These are phyloP conservation scores for Steinernema feltiae DNA, from an alignment of 1,140 invertebrate species.

Conservation along the genomic window DNA sequence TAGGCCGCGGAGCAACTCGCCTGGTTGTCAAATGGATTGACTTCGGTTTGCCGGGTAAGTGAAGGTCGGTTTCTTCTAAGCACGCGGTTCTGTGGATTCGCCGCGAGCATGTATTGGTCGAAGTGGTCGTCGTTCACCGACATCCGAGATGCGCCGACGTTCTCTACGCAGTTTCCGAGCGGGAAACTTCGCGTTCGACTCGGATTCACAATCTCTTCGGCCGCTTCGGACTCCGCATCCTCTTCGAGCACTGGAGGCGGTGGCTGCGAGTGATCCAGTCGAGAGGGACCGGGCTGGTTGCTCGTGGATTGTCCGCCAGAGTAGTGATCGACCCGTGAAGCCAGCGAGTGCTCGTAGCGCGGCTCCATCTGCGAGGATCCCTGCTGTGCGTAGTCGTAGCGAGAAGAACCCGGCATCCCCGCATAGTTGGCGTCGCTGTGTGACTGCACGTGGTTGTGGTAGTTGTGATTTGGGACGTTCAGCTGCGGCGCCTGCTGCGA, in stretches of 20 bases:
- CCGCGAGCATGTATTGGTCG: conserved; percentile 51
- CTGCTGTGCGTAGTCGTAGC: background rate
- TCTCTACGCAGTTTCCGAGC: background rate
- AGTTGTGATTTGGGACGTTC: too few species aligned
- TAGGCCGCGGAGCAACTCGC: conserved; percentile 12
- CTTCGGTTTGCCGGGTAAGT: conserved; percentile 52
- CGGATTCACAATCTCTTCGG: background rate
- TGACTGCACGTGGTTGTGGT: background rate
- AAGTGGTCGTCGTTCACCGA: conserved; percentile 52
- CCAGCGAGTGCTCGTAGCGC: background rate
- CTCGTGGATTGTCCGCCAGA: background rate
- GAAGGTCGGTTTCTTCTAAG: conserved; percentile 51
- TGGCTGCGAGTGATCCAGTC: background rate
- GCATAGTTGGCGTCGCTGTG: background rate
- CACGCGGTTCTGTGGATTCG: conserved; percentile 8
- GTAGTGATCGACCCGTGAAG: background rate
- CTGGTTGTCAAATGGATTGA: conserved; percentile 24
- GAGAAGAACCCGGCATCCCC: background rate
- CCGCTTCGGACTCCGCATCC: background rate
- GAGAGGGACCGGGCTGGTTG: background rate
- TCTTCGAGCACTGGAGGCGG: background rate
- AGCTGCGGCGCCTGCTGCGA: background rate
- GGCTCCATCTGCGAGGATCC: background rate
- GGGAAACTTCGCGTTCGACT: background rate
- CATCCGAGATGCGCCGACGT: background rate